Percentiles rank a stretch among this genome's conserved stretches.
phyloP scores from a whole-genome alignment of 2,888 invertebrate species.

The Molanna angustata region DNA sequence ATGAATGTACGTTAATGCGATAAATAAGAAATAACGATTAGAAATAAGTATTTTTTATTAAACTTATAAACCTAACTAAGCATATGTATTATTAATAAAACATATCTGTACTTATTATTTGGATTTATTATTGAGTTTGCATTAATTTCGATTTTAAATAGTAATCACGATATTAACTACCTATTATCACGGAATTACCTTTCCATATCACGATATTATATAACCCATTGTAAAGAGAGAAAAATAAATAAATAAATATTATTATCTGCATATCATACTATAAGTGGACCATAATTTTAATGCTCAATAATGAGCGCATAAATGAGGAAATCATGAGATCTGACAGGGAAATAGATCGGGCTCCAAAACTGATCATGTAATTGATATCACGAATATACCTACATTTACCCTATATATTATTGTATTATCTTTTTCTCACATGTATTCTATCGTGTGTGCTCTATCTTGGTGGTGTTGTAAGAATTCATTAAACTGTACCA shows the following conservation, averaged over 20 bases:
- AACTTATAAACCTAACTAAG: background rate
- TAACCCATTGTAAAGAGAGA: background rate
- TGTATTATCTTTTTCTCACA: too few relatives aligned
- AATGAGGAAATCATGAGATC: background rate
- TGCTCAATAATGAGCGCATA: background rate
- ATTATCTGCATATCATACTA: background rate
- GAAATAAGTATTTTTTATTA: constrained; percentile 4
- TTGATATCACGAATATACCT: constrained; percentile 9
- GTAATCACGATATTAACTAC: constrained; percentile 1
- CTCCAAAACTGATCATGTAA: background rate
- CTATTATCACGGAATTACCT: background rate
- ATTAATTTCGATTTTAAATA: constrained; percentile 2
- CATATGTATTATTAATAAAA: constrained; percentile 2
- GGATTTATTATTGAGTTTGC: constrained; percentile 3
- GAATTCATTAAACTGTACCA: too few relatives aligned
- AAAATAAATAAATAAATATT: background rate
- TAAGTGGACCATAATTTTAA: too few relatives aligned
- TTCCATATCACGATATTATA: constrained; percentile 3
- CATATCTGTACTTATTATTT: background rate
- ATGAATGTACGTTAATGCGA: background rate
- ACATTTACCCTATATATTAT: constrained; percentile 1
- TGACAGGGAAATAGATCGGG: background rate
- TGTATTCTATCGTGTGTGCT: too few relatives aligned
- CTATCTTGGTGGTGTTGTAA: too few relatives aligned
- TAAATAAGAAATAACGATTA: background rate